Conservation (phyloP, 2,888 invertebrate genomes). For the Cephus pulcher region DNA sequence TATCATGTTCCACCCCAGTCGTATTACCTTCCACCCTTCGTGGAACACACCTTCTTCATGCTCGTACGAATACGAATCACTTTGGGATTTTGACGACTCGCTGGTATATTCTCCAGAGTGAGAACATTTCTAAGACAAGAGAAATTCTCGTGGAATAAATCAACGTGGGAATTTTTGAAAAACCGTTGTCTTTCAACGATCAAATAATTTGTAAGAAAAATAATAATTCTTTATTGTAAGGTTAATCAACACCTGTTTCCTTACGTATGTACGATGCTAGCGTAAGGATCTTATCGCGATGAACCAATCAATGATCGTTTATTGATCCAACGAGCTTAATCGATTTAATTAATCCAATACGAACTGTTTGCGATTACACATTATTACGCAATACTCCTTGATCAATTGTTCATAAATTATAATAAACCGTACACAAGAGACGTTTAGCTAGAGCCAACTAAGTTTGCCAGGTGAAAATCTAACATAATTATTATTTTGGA, state of each 20-base stretch:
- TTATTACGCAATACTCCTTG: neutral
- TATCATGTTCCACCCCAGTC: conserved; percentile 46
- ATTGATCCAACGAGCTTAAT: neutral
- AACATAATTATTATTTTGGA: neutral
- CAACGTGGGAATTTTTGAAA: neutral
- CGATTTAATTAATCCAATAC: neutral
- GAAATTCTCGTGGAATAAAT: neutral
- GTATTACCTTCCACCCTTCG: conserved; percentile 44
- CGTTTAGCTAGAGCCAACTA: neutral
- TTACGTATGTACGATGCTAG: neutral
- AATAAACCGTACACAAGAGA: neutral
- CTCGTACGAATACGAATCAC: conserved; percentile 41
- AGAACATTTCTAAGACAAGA: neutral
- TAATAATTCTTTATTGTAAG: neutral
- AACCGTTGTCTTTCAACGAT: neutral
- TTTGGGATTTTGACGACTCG: neutral
- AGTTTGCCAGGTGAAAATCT: neutral
- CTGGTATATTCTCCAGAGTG: neutral
- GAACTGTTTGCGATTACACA: neutral
- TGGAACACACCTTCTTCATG: conserved; percentile 25
- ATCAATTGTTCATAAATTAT: neutral
- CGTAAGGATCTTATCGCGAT: neutral
- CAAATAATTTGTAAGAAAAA: neutral
- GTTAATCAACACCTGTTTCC: neutral
- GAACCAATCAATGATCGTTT: neutral